Evolutionary conservation across 2,888 invertebrate species (phyloP), one percentile per base, ranked within the genome.

Genomic region (Parelbella ahira): DNA sequence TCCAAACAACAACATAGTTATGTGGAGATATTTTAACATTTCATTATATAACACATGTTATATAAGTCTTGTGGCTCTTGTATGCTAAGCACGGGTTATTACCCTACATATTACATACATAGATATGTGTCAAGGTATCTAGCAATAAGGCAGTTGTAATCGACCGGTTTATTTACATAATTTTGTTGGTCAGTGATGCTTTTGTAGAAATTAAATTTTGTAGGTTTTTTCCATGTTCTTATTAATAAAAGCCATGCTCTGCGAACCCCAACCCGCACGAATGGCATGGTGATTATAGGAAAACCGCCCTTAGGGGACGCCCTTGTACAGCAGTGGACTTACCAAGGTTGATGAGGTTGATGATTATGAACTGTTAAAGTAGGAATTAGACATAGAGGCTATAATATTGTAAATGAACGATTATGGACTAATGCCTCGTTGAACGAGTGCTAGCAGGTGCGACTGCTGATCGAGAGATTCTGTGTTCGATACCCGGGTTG

Each of bases 81-180:
- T 39, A 39, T 39, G 30, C 23, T 19, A 39, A 32, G 11, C 29
- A 11, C 9, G 12, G 6, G 24, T 9, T 24, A 18, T 19, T 20
- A 8, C 25, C 6, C 23, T 18, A 32, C 19, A 11, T 6, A 39
- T n/a, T n/a, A n/a, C n/a, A n/a, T n/a, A n/a, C n/a, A 32, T 39
- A n/a, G 11, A 25, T 11, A 19, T 32, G 12, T 24, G 32, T 39
- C 39, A 39, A 39, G 39, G 39, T 12, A 19, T 39, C 25, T 32
- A 12, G 12, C 9, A 19, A 8, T 32, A 19, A 24, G 18, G 18
- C 30, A 18, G 24, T 20, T 19, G 18, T 18, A 7, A 8, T 11
- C 5, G 19, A 30, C 30, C 30, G 38, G 24, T 30, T 9, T 3
- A 19, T 38, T 38, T 38, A 18, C 18, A 38, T 38, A 30, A 38